Evolutionary conservation across 2,797 vertebrate genomes (phyloP).

Genomic region (Sorex maritimensis): DNA sequence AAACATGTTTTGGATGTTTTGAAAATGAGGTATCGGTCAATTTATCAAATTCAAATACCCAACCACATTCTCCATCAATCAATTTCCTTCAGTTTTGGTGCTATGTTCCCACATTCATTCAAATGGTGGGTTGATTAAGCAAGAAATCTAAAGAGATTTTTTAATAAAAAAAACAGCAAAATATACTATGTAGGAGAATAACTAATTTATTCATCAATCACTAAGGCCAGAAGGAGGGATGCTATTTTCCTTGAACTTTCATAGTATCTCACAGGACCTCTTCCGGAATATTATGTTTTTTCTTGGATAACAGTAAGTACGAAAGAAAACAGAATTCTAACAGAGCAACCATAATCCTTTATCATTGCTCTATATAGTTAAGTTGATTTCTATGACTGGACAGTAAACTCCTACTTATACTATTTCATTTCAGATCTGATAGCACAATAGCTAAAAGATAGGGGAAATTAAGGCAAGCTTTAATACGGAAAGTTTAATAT

Average conservation of each 20-base stretch:
- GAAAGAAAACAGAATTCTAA: slow-evolving; percentile 34
- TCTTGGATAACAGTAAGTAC: neutral
- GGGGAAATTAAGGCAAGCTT: neutral
- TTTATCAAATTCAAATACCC: slow-evolving; percentile 36
- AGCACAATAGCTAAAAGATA: neutral
- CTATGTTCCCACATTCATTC: neutral
- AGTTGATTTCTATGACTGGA: neutral
- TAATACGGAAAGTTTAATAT: neutral
- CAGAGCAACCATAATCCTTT: neutral
- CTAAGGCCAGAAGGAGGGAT: neutral
- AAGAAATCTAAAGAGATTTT: neutral
- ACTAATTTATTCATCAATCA: neutral
- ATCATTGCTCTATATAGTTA: neutral
- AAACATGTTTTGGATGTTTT: neutral
- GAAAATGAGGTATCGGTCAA: neutral
- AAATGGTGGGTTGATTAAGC: neutral
- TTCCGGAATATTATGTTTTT: neutral
- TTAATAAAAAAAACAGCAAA: neutral
- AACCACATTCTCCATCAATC: neutral
- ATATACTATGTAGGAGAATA: neutral
- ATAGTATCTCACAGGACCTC: neutral
- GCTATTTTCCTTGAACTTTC: neutral
- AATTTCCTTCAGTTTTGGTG: slow-evolving; percentile 7
- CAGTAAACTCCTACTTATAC: neutral
- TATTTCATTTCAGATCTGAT: neutral